Evolutionary conservation across 2,888 invertebrate species (phyloP).

Genomic region (Xanthia togata): DNA sequence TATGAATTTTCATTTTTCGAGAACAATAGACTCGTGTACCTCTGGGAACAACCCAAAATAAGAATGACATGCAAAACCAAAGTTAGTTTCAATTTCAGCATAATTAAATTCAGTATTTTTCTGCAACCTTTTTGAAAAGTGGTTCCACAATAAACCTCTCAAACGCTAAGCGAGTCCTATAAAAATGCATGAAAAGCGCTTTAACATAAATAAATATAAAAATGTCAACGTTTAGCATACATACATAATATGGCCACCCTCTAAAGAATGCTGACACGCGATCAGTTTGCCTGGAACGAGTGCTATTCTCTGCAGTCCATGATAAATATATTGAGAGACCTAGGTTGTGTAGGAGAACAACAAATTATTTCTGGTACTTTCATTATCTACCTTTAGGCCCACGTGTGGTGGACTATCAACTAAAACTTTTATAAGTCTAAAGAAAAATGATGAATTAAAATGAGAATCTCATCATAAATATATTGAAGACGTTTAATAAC

Average conservation of each 20-base stretch:
- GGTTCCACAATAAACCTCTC: neutral
- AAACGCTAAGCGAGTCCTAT: slow-evolving; percentile 1
- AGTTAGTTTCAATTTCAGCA: neutral
- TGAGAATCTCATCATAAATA: too few relatives aligned
- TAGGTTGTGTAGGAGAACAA: neutral
- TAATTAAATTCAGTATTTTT: neutral
- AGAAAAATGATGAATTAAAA: neutral
- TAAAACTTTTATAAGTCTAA: neutral
- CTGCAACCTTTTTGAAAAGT: neutral
- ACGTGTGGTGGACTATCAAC: neutral
- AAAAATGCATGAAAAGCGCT: slow-evolving; percentile 38
- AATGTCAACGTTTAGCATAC: slow-evolving; percentile 44
- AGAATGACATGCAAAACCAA: neutral
- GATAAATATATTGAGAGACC: slow-evolving; percentile 9
- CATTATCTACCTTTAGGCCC: neutral
- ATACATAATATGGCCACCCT: slow-evolving; percentile 31
- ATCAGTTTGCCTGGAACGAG: slow-evolving; percentile 25
- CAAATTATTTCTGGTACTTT: neutral
- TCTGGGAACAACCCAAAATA: neutral
- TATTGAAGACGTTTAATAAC: too few relatives aligned
- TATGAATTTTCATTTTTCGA: too few relatives aligned
- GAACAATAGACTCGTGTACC: too few relatives aligned
- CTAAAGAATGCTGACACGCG: slow-evolving; percentile 47
- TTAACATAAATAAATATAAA: slow-evolving; percentile 32
- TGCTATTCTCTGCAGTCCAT: slow-evolving; percentile 19